Percentiles rank a stretch among this genome's conserved stretches.
Conservation (phyloP, 1,140 invertebrate species). For the Drosophila nebulosa region DNA sequence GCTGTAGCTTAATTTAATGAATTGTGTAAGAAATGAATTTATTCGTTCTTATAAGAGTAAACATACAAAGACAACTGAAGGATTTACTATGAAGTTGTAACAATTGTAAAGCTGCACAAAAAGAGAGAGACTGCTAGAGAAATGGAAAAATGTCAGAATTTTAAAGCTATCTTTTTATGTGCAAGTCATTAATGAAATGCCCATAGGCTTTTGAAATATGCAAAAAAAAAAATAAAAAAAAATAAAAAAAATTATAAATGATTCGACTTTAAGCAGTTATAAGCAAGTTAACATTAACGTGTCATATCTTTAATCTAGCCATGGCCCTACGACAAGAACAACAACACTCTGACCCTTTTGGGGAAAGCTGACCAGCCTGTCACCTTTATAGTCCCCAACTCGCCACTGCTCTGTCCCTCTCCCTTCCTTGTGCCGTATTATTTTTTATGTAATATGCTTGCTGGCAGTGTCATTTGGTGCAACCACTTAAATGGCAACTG, state of each 20-base stretch:
- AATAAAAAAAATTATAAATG: neutral
- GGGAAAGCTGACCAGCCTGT: slow-evolving; percentile 46
- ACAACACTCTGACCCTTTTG: slow-evolving; percentile 1
- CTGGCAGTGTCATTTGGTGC: slow-evolving; percentile 64
- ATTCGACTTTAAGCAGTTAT: neutral
- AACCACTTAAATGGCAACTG: slow-evolving; percentile 78
- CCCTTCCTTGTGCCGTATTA: neutral
- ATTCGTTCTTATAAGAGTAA: too few species aligned
- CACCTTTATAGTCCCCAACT: slow-evolving; percentile 43
- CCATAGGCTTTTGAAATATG: neutral
- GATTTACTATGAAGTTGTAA: too few species aligned
- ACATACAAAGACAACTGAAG: too few species aligned
- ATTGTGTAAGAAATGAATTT: too few species aligned
- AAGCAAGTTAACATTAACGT: neutral
- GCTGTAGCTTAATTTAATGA: too few species aligned
- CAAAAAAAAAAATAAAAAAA: too few species aligned
- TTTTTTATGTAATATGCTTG: slow-evolving; percentile 12
- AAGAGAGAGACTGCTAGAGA: too few species aligned
- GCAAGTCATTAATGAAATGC: neutral
- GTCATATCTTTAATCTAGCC: slow-evolving; percentile 7
- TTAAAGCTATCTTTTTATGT: too few species aligned
- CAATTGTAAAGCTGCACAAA: too few species aligned
- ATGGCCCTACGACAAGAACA: neutral
- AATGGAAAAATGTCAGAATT: too few species aligned
- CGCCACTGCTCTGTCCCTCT: neutral